phyloP scores from a whole-genome alignment of 1,140 invertebrate genomes.

The Piezodorus guildinii region DNA sequence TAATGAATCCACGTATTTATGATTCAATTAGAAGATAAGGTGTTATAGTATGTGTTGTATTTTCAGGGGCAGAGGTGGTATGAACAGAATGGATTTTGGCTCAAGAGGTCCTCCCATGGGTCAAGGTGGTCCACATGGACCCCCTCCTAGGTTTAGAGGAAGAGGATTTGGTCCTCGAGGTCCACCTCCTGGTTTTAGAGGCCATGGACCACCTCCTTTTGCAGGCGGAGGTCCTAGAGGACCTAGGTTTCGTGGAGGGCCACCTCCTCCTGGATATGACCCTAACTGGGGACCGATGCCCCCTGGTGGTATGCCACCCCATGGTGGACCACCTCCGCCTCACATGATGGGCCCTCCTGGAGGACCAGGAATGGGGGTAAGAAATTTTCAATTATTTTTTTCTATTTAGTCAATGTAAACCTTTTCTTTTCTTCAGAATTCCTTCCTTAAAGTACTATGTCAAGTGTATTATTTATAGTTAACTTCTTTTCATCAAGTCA shows the following conservation, averaged over 20 bases:
- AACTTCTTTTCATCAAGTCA: too few species aligned
- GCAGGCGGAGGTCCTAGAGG: slow-evolving; percentile 31
- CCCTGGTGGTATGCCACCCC: slow-evolving; percentile 33
- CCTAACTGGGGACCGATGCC: slow-evolving; percentile 43
- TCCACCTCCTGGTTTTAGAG: slow-evolving; percentile 38
- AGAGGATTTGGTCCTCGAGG: slow-evolving; percentile 52
- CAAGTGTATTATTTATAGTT: too few species aligned
- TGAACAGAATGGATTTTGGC: slow-evolving; percentile 23
- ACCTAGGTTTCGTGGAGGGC: slow-evolving; percentile 34
- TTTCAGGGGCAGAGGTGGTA: slow-evolving; percentile 29
- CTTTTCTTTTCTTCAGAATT: too few species aligned
- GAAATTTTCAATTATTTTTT: too few species aligned
- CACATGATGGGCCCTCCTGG: slow-evolving; percentile 40
- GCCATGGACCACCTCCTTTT: slow-evolving; percentile 37
- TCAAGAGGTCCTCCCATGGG: slow-evolving; percentile 35
- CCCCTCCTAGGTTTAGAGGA: slow-evolving; percentile 40
- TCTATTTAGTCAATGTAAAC: too few species aligned
- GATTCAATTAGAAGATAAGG: not conserved
- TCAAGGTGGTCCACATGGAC: slow-evolving; percentile 30
- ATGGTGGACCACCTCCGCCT: slow-evolving; percentile 42
- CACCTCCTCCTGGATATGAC: slow-evolving; percentile 37
- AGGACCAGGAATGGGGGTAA: slow-evolving; percentile 32
- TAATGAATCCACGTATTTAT: not conserved
- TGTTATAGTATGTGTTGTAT: slow-evolving; percentile 2
- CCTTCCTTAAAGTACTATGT: too few species aligned